Conservation (phyloP, 2,797 vertebrate species). For the Helostoma temminkii region DNA sequence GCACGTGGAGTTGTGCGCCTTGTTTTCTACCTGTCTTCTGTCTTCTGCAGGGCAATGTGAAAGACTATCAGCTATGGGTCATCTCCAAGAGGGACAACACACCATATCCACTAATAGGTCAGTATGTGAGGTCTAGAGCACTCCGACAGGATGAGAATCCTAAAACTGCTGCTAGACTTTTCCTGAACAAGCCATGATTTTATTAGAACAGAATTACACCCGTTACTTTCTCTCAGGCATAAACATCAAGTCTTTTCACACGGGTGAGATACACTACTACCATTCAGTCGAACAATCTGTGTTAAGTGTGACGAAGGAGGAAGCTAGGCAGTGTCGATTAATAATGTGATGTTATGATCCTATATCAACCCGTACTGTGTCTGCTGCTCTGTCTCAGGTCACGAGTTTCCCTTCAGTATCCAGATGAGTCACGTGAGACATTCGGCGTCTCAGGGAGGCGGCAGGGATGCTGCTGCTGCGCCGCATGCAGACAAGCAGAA, state of each 20-base stretch:
- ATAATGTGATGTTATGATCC: not conserved
- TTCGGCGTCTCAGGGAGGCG: slow-evolving; percentile 20
- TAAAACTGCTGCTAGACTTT: not conserved
- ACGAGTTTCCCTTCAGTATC: slow-evolving; percentile 96
- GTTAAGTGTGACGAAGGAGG: not conserved
- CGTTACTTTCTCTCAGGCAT: not conserved
- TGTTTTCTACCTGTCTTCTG: not conserved
- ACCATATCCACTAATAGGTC: slow-evolving; percentile 96
- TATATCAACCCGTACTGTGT: not conserved
- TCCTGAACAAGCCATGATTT: not conserved
- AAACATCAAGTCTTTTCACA: not conserved
- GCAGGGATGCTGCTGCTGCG: slow-evolving; percentile 64
- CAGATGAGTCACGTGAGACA: slow-evolving; percentile 93
- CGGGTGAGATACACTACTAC: too few relatives aligned
- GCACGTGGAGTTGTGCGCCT: too few relatives aligned
- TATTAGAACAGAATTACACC: not conserved
- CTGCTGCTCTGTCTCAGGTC: slow-evolving; percentile 82
- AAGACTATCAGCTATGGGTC: slow-evolving; percentile 95
- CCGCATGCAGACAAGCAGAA: slow-evolving; percentile 80
- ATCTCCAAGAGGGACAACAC: slow-evolving; percentile 93
- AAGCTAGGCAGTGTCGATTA: not conserved
- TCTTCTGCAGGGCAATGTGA: slow-evolving; percentile 87
- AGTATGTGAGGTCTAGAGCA: slow-evolving; percentile 40
- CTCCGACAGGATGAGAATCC: too few relatives aligned
- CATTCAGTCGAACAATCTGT: too few relatives aligned